Evolutionary conservation across 2,888 invertebrate species (phyloP).

Genomic region (Patella depressa): DNA sequence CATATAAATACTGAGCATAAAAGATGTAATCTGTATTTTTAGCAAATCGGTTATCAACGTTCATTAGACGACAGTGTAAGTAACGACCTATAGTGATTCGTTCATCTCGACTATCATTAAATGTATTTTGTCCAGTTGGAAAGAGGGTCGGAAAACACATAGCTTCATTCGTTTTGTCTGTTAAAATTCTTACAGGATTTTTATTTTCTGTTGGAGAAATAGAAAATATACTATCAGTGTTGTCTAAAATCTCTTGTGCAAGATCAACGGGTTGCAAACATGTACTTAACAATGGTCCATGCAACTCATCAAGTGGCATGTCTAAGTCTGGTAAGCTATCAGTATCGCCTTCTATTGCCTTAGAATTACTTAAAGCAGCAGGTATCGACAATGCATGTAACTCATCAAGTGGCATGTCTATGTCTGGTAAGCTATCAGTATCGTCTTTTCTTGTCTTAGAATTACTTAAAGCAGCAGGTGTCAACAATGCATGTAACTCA

Average conservation of each 20-base stretch:
- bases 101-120: slow-evolving; percentile 13
- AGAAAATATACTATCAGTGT: slow-evolving; percentile 23
- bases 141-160: slow-evolving; percentile 29
- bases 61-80: slow-evolving; percentile 21
- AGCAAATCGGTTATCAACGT: slow-evolving; percentile 24
- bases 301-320: too few relatives aligned
- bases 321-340: too few relatives aligned
- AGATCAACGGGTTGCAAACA: too few relatives aligned
- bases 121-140: slow-evolving; percentile 23
- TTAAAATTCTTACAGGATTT: slow-evolving; percentile 23
- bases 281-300: too few relatives aligned
- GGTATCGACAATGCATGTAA: too few relatives aligned
- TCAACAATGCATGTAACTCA: too few relatives aligned
- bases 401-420: too few relatives aligned
- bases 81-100: slow-evolving; percentile 18
- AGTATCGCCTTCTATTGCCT: too few relatives aligned
- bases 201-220: slow-evolving; percentile 33
- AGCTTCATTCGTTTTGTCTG: slow-evolving; percentile 24
- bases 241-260: slow-evolving; percentile 14
- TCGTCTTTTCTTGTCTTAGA: too few relatives aligned
- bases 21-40: slow-evolving; percentile 26
- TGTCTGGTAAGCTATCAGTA: too few relatives aligned
- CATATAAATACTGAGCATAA: slow-evolving; percentile 29
- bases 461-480: too few relatives aligned
- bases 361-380: too few relatives aligned